Evolutionary conservation across 2,888 invertebrate genomes (phyloP), one percentile per base, ranked within the genome.

Genomic region (Byasa hedistus): DNA sequence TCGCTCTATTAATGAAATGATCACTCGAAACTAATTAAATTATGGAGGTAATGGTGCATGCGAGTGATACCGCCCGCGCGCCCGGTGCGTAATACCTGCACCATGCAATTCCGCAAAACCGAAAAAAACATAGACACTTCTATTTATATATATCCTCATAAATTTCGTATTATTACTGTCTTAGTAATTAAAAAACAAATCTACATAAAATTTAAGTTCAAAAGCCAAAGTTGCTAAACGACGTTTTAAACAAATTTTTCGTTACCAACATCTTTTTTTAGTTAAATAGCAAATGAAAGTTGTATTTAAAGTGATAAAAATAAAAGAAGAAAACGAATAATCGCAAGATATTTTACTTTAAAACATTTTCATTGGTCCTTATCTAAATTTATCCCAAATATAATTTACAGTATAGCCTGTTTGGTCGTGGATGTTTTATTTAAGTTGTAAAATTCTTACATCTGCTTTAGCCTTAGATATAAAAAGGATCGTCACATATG

Each of bases 21-120:
- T 91, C 91, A 90, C 91, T 91, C 86, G 80, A 89, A 89, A 89
- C 90, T 91, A 91, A 91, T 91, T 91, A 89, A 91, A 91, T 91
- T 89, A 89, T 83, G 82, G 79, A 86, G 84, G 86, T 91, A 90
- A 91, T 91, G 89, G 87, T 89, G 91, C 90, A 83, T 90, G 89
- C 84, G 75, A 79, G 81, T 86, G 90, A 91, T 90, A 89, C 82
- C 82, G 80, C 58, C 69, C 68, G 69, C 69, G 66, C 69, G 69
- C 69, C 66, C 69, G 67, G 68, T 68, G 68, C 70, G 69, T 69
- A 70, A 72, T 72, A 74, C 72, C 70, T 74, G 71, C 70, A 58
- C 59, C 51, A 44, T 60, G 57, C 61, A 57, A 48, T 61, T 27
- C 27, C 61, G 32, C 22, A n/a, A n/a, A 0, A 23, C 44, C 21